Evolutionary conservation across 2,113 vertebrate species (phyloP).

Genomic region (Trichomycterus rosablanca): DNA sequence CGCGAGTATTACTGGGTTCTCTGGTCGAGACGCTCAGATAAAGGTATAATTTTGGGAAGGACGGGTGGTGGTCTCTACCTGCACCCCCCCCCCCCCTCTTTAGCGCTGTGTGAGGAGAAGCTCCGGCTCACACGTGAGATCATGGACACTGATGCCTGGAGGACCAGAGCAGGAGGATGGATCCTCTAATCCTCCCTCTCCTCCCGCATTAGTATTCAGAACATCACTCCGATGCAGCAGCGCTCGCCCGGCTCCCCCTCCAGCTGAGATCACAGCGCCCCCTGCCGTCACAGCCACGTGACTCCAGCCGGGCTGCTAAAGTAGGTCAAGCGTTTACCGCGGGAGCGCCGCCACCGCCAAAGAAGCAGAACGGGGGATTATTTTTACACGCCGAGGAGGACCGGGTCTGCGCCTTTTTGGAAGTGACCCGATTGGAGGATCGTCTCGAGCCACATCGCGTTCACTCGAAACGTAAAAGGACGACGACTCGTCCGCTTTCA

Average conservation of each 20-base stretch:
- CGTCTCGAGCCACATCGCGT: conserved; percentile 10
- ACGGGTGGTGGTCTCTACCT: too few species aligned
- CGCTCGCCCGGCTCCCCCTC: background rate
- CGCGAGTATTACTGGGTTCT: too few species aligned
- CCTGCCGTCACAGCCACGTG: conserved; percentile 46
- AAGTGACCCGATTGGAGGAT: conserved; percentile 55
- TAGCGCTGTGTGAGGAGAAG: background rate
- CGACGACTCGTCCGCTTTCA: background rate
- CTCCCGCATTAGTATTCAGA: conserved; percentile 66
- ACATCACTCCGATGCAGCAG: conserved; percentile 66
- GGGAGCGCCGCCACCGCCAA: conserved; percentile 41
- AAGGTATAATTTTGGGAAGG: too few species aligned
- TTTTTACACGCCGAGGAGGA: conserved; percentile 53
- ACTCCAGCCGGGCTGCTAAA: conserved; percentile 38
- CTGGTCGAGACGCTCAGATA: too few species aligned
- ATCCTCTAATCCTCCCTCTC: too few species aligned
- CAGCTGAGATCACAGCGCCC: conserved; percentile 54
- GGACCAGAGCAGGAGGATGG: conserved; percentile 27
- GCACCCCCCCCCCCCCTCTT: too few species aligned
- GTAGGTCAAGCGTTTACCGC: conserved; percentile 60
- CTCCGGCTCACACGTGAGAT: too few species aligned
- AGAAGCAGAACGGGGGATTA: conserved; percentile 44
- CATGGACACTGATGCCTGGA: conserved; percentile 13
- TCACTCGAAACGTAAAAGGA: background rate
- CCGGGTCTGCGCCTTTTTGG: conserved; percentile 39